A percentile compares a stretch with the other conserved stretches of the same genome.
Evolutionary conservation across 2,113 vertebrate species (phyloP).

Genomic region (Mandrillus leucophaeus): DNA sequence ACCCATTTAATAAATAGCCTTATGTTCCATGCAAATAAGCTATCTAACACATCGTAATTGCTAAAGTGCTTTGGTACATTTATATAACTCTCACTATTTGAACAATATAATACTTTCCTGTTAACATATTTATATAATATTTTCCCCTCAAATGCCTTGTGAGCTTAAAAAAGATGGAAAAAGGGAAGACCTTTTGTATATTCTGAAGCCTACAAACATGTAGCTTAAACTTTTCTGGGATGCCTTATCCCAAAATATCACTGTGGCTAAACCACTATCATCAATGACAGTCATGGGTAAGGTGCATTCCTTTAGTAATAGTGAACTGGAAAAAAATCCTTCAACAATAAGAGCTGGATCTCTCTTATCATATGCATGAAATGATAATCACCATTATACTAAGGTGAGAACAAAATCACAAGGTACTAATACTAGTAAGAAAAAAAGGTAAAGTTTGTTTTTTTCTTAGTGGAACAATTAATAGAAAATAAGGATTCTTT

Average conservation of each 20-base stretch:
- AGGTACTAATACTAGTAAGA: neutral
- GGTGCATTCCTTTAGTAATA: neutral
- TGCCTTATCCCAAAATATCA: neutral
- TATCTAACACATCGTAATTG: slow-evolving; percentile 38
- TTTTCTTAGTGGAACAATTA: slow-evolving; percentile 10
- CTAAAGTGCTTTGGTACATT: slow-evolving; percentile 55
- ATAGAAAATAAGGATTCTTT: slow-evolving; percentile 23
- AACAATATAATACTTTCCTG: neutral
- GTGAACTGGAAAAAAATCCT: neutral
- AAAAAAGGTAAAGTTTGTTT: slow-evolving; percentile 39
- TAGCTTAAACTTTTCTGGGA: neutral
- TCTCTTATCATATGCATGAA: neutral
- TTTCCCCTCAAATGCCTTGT: neutral
- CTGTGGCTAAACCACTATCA: neutral
- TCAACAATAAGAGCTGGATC: neutral
- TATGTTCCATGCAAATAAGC: neutral
- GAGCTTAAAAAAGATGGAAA: neutral
- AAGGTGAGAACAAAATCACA: neutral
- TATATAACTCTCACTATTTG: slow-evolving; percentile 26
- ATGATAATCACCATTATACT: neutral
- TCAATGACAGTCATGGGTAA: neutral
- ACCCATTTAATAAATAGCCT: slow-evolving; percentile 46
- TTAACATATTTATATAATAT: slow-evolving; percentile 3
- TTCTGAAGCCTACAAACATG: neutral
- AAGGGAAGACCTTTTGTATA: neutral